Conservation (phyloP, 1,140 invertebrate species). For the Caenorhabditis latens region DNA sequence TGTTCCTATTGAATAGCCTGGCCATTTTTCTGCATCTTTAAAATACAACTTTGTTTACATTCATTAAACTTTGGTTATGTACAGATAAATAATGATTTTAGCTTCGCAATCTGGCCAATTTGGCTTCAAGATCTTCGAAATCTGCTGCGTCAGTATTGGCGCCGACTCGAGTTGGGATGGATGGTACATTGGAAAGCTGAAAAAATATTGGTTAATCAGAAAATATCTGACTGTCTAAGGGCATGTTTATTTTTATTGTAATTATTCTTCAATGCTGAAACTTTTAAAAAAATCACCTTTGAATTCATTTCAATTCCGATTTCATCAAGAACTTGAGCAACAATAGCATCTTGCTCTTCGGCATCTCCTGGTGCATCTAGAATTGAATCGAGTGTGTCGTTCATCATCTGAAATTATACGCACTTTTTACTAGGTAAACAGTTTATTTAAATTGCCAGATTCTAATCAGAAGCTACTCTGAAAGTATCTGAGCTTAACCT, state of each 20-base stretch:
- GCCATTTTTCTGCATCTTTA: too few relatives aligned
- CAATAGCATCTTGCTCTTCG: conserved; percentile 88
- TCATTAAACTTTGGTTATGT: too few relatives aligned
- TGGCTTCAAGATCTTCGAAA: conserved; percentile 33
- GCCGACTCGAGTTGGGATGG: conserved; percentile 5
- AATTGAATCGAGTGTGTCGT: conserved; percentile 91
- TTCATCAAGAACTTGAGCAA: conserved; percentile 91
- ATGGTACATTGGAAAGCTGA: conserved; percentile 51
- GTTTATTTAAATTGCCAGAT: background rate
- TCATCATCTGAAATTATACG: conserved; percentile 83
- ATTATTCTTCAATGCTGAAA: background rate
- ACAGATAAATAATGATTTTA: background rate
- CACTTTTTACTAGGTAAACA: too few relatives aligned
- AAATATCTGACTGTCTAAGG: background rate
- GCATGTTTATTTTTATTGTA: background rate
- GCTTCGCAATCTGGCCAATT: conserved; percentile 43
- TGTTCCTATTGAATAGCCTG: too few relatives aligned
- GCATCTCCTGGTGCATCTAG: conserved; percentile 90
- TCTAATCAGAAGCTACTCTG: background rate
- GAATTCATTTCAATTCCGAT: conserved; percentile 94
- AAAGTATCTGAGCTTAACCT: background rate
- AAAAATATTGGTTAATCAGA: background rate
- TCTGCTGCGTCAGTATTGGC: background rate
- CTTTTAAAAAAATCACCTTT: conserved; percentile 83
- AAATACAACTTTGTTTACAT: too few relatives aligned